phyloP scores from a whole-genome alignment of 2,888 invertebrate species.

The Cataglyphis altisquamis region DNA sequence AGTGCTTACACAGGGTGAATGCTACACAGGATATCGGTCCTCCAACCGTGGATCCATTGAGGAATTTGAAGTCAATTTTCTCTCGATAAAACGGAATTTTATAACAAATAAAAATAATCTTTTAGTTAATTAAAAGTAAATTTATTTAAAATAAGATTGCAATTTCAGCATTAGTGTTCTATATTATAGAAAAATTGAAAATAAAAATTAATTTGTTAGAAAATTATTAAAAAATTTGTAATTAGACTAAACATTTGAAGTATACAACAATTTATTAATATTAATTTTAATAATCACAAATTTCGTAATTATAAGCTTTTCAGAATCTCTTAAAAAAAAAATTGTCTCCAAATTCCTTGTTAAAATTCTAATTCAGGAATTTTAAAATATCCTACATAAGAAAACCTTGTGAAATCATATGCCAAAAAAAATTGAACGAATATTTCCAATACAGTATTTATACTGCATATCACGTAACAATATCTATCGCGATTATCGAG shows the following conservation, averaged over 20 bases:
- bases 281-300: not conserved
- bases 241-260: not conserved
- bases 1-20: constrained; percentile 52
- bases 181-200: not conserved
- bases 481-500: constrained; percentile 58
- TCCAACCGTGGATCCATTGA: not conserved
- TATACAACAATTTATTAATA: not conserved
- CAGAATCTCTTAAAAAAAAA: not conserved
- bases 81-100: not conserved
- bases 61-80: constrained; percentile 1
- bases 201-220: not conserved
- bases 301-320: not conserved
- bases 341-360: not conserved
- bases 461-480: not conserved
- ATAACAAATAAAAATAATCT: not conserved
- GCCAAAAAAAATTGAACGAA: constrained; percentile 39
- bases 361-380: not conserved
- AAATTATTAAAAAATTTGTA: not conserved
- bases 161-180: not conserved
- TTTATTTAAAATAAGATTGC: not conserved
- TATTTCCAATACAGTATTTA: constrained; percentile 32
- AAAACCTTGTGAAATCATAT: not conserved
- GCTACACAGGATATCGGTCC: not conserved
- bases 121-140: not conserved
- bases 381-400: not conserved